Base-by-base conservation (phyloP, 2,888 invertebrate genomes). In the Xanthorhoe designata region DNA sequence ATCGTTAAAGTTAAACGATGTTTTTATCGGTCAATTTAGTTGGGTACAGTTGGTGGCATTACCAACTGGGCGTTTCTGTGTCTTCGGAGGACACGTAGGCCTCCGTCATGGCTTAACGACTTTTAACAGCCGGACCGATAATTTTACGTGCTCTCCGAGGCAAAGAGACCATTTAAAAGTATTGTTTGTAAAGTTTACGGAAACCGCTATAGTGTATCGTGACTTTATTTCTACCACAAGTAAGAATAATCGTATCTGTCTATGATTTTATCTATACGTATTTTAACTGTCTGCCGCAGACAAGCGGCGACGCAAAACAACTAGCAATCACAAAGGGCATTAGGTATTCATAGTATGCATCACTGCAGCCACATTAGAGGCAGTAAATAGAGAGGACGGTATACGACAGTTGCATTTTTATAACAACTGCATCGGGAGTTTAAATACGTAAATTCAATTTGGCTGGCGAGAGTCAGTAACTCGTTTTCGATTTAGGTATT, bases 321-420 rank as follows among this genome's bases (percentile, higher is more conserved):
- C 76, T 66, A 75, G 65, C 79, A 79, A 76, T 79, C 75, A 82
- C 85, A 84, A 85, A 83, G 79, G 73, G 74, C 78, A 88, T 90
- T 90, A 84, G 73, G 79, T 84, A 91, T 90, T 91, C 89, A 89
- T 86, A 76, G 82, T 84, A 86, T 89, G 88, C 88, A 85, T 79
- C 82, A 73, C 72, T 81, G 79, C 79, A 82, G 80, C 72, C 65
- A 80, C 82, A 84, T 85, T 85, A 85, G 83, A 82, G 80, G 82
- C 81, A 84, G 83, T 86, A 84, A 84, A 86, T 86, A 86, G 80
- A 86, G 80, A 77, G 79, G 79, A 80, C 75, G 84, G 78, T 84
- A 83, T 85, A 90, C 89, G 86, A 83, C 83, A 82, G 85, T 83
- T 83, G 89, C 86, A 90, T 89, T 89, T 88, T 90, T 90, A 90